phyloP scores from a whole-genome alignment of 2,113 vertebrate genomes.

The Rhabdomys dilectus region DNA sequence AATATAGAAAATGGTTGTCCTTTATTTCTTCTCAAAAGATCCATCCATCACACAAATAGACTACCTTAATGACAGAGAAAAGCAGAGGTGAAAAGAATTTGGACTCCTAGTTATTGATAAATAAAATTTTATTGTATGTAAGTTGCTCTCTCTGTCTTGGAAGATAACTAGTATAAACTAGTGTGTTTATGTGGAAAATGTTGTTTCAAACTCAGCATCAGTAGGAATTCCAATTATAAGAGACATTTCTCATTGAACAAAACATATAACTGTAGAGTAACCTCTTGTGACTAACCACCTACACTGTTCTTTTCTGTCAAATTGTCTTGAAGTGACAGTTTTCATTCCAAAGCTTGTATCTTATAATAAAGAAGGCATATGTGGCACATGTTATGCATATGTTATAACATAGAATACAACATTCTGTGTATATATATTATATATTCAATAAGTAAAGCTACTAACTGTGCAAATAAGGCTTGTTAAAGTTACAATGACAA shows the following conservation, averaged over 20 bases:
- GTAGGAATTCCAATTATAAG: background rate
- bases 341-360: background rate
- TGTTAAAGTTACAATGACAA: background rate
- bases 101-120: conserved; percentile 22
- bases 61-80: background rate
- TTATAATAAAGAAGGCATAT: background rate
- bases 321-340: background rate
- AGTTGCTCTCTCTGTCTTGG: background rate
- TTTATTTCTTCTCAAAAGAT: background rate
- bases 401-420: background rate
- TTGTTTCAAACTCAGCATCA: background rate
- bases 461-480: background rate
- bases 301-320: background rate
- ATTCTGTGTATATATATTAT: background rate
- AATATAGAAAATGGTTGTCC: background rate
- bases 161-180: background rate
- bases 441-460: background rate
- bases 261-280: background rate
- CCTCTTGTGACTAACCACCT: background rate
- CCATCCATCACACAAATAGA: background rate
- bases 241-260: background rate
- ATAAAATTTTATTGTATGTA: background rate
- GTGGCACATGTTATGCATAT: background rate
- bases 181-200: background rate
- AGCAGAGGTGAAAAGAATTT: background rate